Evolutionary conservation across 2,888 invertebrate species (phyloP), one percentile per base, ranked within the genome.

Genomic region (Sinohyriopsis cumingii): DNA sequence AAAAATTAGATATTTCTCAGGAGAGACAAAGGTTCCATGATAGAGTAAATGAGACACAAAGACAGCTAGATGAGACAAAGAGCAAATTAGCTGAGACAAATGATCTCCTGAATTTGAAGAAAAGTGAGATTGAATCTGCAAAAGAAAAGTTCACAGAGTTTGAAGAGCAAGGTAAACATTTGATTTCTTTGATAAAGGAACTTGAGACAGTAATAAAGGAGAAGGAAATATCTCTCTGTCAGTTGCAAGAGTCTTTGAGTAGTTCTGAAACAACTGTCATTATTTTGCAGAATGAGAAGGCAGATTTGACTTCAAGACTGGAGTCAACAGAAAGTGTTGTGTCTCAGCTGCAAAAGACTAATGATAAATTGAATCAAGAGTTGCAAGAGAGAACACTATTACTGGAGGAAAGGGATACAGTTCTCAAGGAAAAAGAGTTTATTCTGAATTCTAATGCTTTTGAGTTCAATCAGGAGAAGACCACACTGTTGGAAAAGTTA

Each of bases 31-130:
- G 55, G 64, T 22, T 74, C 18, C 64, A 62, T 56, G 77, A 74
- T 67, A 55, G 66, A 55, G 63, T 63, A 53, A 70, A 70, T 74
- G 77, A 77, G 57, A 67, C 53, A n/a, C 55, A 9, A n/a, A 33
- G 24, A n/a, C 57, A 77, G 24, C 33, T 75, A 7, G 57, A 68
- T 33, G 53, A 73, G 63, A 73, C 53, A 59, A 64, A 79, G 4
- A 25, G 59, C 22, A 74, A 75, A 18, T 84, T 82, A 67, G 77
- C 81, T 59, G 77, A 77, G 65, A 82, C 81, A 63, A 78, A 82
- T 55, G 59, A 73, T 24, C 73, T 79, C 7, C 55, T 83, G 45
- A 75, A 74, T 22, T 72, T 78, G 53, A 78, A 74, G 28, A 72
- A 81, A 57, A 72, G 74, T 59, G 78, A 82, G 62, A 79, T 67